Percentiles rank a stretch among this genome's conserved stretches.
phyloP scores from a whole-genome alignment of 2,797 vertebrate genomes.

The Muscicapa striata region DNA sequence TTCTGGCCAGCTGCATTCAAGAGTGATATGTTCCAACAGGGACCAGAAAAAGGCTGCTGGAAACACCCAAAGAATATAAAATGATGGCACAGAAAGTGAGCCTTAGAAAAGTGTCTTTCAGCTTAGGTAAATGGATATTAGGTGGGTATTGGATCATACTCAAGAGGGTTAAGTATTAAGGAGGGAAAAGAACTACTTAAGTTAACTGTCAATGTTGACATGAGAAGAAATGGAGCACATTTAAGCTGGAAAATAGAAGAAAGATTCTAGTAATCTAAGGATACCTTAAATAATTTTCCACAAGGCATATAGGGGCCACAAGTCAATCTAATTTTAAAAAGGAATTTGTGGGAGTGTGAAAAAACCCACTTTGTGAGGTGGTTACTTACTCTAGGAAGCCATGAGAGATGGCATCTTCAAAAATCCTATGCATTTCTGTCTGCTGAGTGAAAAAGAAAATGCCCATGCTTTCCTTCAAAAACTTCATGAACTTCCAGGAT shows the following conservation, averaged over 20 bases:
- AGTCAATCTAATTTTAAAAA: background rate
- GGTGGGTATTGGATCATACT: background rate
- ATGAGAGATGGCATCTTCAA: background rate
- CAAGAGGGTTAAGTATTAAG: background rate
- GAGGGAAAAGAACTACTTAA: background rate
- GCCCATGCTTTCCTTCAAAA: background rate
- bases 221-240: background rate
- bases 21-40: background rate
- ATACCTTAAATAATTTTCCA: background rate
- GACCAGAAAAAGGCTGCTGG: background rate
- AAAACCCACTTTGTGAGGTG: fast-evolving
- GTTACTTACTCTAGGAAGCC: background rate
- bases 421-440: background rate
- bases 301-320: background rate
- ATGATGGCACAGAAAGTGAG: background rate
- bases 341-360: background rate
- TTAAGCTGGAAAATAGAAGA: background rate
- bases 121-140: background rate
- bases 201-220: background rate
- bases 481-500: background rate
- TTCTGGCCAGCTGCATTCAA: background rate
- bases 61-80: background rate
- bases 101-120: background rate
- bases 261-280: background rate
- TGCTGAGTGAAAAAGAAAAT: background rate